Evolutionary conservation across 1,140 invertebrate genomes (phyloP), one percentile per base, ranked within the genome.

Genomic region (Macrostomum lignano): DNA sequence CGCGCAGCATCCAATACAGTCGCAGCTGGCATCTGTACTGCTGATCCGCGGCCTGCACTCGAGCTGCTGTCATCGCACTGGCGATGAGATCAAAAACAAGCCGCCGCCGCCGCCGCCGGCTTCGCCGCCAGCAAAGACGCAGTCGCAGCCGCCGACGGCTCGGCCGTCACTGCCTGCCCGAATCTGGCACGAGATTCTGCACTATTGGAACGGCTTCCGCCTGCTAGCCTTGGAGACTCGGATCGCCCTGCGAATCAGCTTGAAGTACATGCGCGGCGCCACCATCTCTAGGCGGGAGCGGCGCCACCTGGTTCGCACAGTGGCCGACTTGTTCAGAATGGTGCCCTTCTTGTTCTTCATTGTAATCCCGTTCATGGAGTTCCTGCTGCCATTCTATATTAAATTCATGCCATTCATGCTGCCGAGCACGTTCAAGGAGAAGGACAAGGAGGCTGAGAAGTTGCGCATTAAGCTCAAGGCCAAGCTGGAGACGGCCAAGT

Each of bases 401-500:
- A 93, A 93, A 61, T 61, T 96, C 14, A 96, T 96, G 55, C 88
- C 91, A 17, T 73, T 73, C 33, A 81, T 96, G 75, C 61, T 98
- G 40, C 91, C 91, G 22, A 88, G 79, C 15, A 96, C 86, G 33
- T 98, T 98, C 63, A 73, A 86, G 61, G 81, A 79, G 15, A 65
- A 67, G 17, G 70, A 68, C 44, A 82, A 86, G 48, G 76, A 72
- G 52, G 69, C 69, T 36, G 28, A 10, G 10, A 36, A 14, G 21
- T 26, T 25, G 7, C 3, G 13, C 23, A 35, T 28, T 11, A 68
- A 71, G 38, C 60, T 96, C 26, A 79, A 84, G 60, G 71, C 86
- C 0, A 91, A 93, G 55, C 60, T 96, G 7, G 86, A 98, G 63
- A 88, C 93, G 74, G 86, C 86, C 0, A 96, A 94, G 53, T 96